Base-by-base conservation (phyloP, 2,113 vertebrate genomes). In the Condylura cristata region DNA sequence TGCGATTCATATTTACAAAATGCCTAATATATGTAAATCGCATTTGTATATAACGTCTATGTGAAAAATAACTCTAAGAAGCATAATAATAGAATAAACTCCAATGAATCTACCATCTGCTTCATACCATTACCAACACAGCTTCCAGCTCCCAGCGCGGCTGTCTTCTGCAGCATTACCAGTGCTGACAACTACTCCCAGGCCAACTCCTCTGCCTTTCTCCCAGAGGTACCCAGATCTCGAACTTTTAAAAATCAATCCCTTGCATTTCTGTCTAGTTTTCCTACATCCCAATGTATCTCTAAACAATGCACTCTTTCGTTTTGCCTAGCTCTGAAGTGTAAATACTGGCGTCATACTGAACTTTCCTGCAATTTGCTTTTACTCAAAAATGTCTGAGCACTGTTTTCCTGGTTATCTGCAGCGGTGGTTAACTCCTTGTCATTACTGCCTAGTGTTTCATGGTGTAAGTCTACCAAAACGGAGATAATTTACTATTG, bases 11-110 rank as follows among this genome's bases (percentile, higher is more conserved):
- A 76, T 26, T 60, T n/a, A 79, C 24, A 92, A 89, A 92, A 81
- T 82, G 16, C 18, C 89, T 88, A 71, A 90, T 66, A 66, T 30
- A 48, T 68, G 8, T 28, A 89, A 93, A 75, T 85, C 22, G 48
- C 46, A 71, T 81, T 30, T 94, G n/a, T 46, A 91, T 86, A 8
- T 37, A 65, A 90, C 60, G 82, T 93, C 76, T 66, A 80, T 26
- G 75, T 79, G 20, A 65, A 78, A 88, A 92, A 87, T 58, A 87
- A 30, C 37, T 12, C 84, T 53, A 85, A n/a, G 37, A 79, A 81
- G 72, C 24, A 63, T 86, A 75, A 83, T 80, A 75, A 79, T 65
- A 76, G 24, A 84, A 84, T 76, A 86, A 90, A 65, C 18, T 84
- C 58, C 30, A 22, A 28, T 86, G 30, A 95, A 60, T 24, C 24